These are phyloP conservation scores for Latrodectus hesperus DNA, from an alignment of 2,888 invertebrate species.

Conservation along the genomic window DNA sequence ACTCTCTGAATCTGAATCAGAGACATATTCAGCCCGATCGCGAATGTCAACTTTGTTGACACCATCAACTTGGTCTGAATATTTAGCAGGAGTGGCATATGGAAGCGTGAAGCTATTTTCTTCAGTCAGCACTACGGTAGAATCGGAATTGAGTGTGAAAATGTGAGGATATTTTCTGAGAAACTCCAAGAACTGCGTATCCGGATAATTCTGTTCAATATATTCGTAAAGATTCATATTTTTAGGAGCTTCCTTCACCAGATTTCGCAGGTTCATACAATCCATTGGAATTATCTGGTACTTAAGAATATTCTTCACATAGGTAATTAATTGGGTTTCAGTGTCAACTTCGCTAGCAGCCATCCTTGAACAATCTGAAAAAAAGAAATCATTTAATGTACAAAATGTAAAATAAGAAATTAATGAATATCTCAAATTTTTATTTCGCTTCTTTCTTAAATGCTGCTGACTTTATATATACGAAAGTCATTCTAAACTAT, in stretches of 20 bases:
- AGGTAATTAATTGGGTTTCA: constrained; percentile 40
- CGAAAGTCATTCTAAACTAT: no score
- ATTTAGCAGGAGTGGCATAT: not conserved
- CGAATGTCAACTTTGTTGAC: constrained; percentile 33
- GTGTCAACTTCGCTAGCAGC: constrained; percentile 5
- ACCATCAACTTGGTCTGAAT: not conserved
- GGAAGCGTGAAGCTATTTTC: constrained; percentile 16
- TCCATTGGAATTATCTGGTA: constrained; percentile 48
- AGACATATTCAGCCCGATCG: constrained; percentile 30
- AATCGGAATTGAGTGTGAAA: constrained; percentile 28
- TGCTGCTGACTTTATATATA: no score
- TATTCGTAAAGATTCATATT: constrained; percentile 31
- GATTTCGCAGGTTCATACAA: constrained; percentile 20
- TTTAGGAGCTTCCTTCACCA: constrained; percentile 44
- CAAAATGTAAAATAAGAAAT: not conserved
- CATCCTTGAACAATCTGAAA: constrained; percentile 15
- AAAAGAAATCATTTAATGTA: not conserved
- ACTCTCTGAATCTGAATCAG: constrained; percentile 8
- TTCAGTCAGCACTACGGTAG: constrained; percentile 20
- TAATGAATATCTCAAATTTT: not conserved
- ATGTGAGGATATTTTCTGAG: constrained; percentile 33
- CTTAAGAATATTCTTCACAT: constrained; percentile 49
- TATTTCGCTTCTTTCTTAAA: no score
- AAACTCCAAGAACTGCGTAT: constrained; percentile 34
- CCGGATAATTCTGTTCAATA: constrained; percentile 47